Evolutionary conservation across 2,888 invertebrate species (phyloP).

Genomic region (Listrodromus nycthemerus): DNA sequence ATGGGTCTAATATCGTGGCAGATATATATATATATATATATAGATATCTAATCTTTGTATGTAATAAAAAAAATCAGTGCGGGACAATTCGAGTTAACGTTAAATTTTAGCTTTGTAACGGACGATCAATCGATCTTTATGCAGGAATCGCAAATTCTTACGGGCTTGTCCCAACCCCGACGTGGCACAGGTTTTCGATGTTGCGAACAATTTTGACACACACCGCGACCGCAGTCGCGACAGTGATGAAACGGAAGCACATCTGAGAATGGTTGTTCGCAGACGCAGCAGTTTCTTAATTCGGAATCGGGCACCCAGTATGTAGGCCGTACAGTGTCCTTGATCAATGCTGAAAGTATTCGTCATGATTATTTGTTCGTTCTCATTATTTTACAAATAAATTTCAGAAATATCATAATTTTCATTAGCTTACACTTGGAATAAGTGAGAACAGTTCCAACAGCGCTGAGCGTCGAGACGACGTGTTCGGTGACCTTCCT

Average conservation of each 20-base stretch:
- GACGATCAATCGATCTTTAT: constrained; percentile 80
- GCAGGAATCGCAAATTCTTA: constrained; percentile 91
- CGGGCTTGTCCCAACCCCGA: constrained; percentile 90
- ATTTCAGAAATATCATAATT: background rate
- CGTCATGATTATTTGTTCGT: constrained; percentile 1
- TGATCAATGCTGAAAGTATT: constrained; percentile 86
- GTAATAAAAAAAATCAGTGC: constrained; percentile 6
- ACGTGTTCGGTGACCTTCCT: constrained; percentile 90
- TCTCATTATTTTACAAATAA: too few species aligned
- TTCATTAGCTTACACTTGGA: constrained; percentile 87
- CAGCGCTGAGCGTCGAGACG: constrained; percentile 89
- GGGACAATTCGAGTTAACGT: background rate
- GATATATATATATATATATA: constrained; percentile 8
- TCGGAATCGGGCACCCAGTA: constrained; percentile 93
- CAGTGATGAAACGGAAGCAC: constrained; percentile 85
- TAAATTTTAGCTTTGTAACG: background rate
- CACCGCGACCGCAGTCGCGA: constrained; percentile 91
- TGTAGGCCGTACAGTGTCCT: constrained; percentile 90
- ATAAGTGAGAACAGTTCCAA: constrained; percentile 90
- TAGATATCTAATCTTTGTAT: constrained; percentile 7
- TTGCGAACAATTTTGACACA: constrained; percentile 90
- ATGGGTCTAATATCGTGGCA: constrained; percentile 7
- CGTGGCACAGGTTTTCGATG: constrained; percentile 89
- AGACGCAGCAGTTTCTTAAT: constrained; percentile 88
- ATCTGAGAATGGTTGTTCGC: constrained; percentile 86